Evolutionary conservation across 1,140 invertebrate genomes (phyloP), one percentile per base, ranked within the genome.

Genomic region (Saxidomus purpurata): DNA sequence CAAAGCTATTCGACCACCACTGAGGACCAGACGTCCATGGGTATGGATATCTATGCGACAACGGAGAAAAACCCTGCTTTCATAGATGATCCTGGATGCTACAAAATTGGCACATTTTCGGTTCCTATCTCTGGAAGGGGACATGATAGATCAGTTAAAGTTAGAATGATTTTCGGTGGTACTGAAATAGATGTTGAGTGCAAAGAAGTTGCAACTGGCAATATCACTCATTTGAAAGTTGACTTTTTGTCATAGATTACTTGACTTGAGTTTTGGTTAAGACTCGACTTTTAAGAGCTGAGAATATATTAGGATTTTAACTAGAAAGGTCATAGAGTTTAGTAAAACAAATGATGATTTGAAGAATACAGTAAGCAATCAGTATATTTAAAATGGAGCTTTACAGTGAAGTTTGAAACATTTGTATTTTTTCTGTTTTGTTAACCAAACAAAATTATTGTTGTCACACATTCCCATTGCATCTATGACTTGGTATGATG

Each of bases 131-230:
- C 69, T 22, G 84, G 84, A 36, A 59, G 49, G 43, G 84, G 84
- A 9, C 22, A 22, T 15, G 84, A 34, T 61, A 55, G 84, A 40
- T 9, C 11, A 28, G 84, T 76, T 13, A 61, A 25, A 19, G 84
- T 86, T 17, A 31, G 43, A 55, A 76, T 86, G 43, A 86, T 86
- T 47, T 86, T 86, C 19, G 71, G 84, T 0, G 84, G 84, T 22
- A 86, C 84, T 19, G 84, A 86, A 77, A 76, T 77, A 1, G 28
- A 52, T 25, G 84, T 77, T 13, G 69, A 77, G 19, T 52, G 47
- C 40, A 61, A 43, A 34, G 82, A 84, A 49, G 40, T 67, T 17
- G 36, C 63, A 69, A 84, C 61, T 25, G 82, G 82, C 28, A 71
- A 69, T 36, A 71, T 84, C n/a, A 67, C 59, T 15, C 36, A 49